These are phyloP conservation scores for Deilephila elpenor DNA, from an alignment of 2,888 invertebrate species.

Conservation along the genomic window DNA sequence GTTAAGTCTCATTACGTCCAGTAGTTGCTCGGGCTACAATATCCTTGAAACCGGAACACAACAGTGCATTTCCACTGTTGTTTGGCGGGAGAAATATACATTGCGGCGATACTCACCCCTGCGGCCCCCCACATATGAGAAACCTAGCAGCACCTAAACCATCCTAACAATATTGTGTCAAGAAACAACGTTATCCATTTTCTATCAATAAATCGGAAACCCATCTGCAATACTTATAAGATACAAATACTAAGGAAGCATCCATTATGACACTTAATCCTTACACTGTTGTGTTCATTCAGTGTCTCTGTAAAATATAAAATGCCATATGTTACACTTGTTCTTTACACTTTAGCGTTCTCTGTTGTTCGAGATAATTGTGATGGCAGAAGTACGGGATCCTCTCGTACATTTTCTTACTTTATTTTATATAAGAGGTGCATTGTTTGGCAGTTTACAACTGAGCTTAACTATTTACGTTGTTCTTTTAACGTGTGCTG, in stretches of 20 bases:
- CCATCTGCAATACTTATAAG: background rate
- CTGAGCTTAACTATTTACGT: constrained; percentile 12
- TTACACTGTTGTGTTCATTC: constrained; percentile 1
- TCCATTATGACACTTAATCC: constrained; percentile 19
- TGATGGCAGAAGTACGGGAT: constrained; percentile 20
- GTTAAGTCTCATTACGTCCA: too few species aligned
- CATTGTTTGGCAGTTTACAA: constrained; percentile 22
- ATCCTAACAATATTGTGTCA: too few species aligned
- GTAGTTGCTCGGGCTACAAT: too few species aligned
- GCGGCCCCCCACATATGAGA: too few species aligned
- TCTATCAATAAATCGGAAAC: background rate
- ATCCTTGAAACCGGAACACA: too few species aligned
- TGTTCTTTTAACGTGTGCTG: constrained; percentile 5
- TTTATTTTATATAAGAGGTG: constrained; percentile 24
- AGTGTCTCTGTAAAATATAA: constrained; percentile 15
- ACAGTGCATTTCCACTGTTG: too few species aligned
- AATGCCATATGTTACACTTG: constrained; percentile 22
- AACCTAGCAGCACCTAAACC: too few species aligned
- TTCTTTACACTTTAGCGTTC: constrained; percentile 13
- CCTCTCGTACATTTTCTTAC: constrained; percentile 19
- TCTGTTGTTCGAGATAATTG: constrained; percentile 25
- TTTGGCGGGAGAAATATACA: too few species aligned
- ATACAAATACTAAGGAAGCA: background rate
- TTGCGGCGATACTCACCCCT: too few species aligned
- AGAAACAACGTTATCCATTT: too few species aligned